Base-by-base conservation (phyloP, 2,888 invertebrate genomes). In the Aspidiotus rigidus region DNA sequence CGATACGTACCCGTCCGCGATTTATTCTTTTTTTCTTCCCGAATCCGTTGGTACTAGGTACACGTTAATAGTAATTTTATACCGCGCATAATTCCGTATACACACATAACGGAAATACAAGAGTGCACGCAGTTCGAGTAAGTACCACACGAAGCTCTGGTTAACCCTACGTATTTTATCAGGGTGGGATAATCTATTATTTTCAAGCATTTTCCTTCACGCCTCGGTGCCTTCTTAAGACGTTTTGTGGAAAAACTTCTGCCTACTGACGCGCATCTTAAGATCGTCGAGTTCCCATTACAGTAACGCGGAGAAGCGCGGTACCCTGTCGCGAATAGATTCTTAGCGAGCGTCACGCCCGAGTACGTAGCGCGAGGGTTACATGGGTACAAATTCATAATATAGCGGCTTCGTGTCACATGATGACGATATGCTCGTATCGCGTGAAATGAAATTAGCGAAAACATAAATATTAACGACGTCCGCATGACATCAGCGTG, bases 131-230 rank as follows among this genome's bases (percentile, higher is more conserved):
- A n/a, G 13, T 15, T 15, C 13, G 15, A 60, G 16, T 42, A 17
- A 61, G 15, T 42, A 42, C n/a, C 13, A 13, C 13, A 53, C 13
- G 28, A 28, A 28, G 28, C 57, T 15, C 11, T 57, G 15, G 17
- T 16, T 28, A n/a, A 59, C 67, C 60, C 49, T 59, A 28, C 28
- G 5, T 28, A 28, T 15, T 59, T 67, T 67, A 67, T 67, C 67
- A 67, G 67, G 60, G 67, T 67, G 67, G 67, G 67, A 67, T 67
- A 59, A 67, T 67, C 67, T 67, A 53, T 67, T 56, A 67, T 67
- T 59, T n/a, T 67, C 39, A 59, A 60, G 60, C 49, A 28, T 64
- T 64, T 67, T 66, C 15, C n/a, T 67, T 67, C 49, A 67, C 59
- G 67, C 59, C 57, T 67, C 67, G 67, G 44, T 67, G 28, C 67